A percentile compares a stretch with the other conserved stretches of the same genome.
Conservation (phyloP, 2,888 invertebrate species). For the Hemithea aestivaria region DNA sequence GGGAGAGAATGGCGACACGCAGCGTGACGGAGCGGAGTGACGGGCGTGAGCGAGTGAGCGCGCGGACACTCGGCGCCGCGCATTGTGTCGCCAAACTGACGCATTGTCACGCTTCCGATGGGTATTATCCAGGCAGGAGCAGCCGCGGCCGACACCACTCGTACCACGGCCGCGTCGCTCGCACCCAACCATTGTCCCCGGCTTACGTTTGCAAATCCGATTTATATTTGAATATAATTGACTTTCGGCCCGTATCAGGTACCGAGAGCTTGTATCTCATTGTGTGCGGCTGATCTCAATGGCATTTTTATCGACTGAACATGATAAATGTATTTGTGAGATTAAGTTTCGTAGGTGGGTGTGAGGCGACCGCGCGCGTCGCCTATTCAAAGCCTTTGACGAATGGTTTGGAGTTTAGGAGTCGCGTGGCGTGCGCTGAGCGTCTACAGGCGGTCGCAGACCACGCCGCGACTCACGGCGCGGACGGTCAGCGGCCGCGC, state of each 20-base stretch:
- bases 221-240: constrained; percentile 80
- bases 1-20: constrained; percentile 32
- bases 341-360: constrained; percentile 66
- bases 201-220: constrained; percentile 78
- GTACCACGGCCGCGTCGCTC: too few species aligned
- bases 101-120: constrained; percentile 39
- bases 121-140: constrained; percentile 40
- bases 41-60: constrained; percentile 46
- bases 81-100: constrained; percentile 34
- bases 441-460: too few species aligned
- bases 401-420: constrained; percentile 28
- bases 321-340: constrained; percentile 76
- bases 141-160: background rate
- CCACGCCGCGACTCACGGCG: too few species aligned
- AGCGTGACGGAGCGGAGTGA: constrained; percentile 26
- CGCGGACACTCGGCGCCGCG: constrained; percentile 30
- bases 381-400: constrained; percentile 42
- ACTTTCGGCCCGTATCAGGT: constrained; percentile 73
- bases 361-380: constrained; percentile 29
- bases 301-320: constrained; percentile 74
- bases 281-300: constrained; percentile 71
- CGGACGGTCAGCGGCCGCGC: too few species aligned
- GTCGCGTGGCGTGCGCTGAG: too few species aligned
- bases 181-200: constrained; percentile 69
- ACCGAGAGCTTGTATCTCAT: constrained; percentile 62